Conservation (phyloP, 2,797 vertebrate genomes). For the Artibeus lituratus region DNA sequence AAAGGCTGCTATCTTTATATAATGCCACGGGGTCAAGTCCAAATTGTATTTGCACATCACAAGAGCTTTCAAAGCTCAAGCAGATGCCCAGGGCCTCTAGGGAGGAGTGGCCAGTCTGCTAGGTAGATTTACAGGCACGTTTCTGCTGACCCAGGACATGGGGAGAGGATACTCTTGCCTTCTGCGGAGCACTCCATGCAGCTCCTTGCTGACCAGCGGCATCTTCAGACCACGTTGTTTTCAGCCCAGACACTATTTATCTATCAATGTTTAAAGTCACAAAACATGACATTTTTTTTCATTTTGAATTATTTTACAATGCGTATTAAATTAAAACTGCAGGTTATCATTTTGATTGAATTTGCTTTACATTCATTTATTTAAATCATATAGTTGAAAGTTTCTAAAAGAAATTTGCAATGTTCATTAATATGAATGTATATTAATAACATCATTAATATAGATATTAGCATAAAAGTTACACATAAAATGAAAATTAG, state of each 20-base stretch:
- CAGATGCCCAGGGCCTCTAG: background rate
- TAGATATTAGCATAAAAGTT: background rate
- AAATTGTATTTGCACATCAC: slow-evolving; percentile 42
- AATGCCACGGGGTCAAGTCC: slow-evolving; percentile 14
- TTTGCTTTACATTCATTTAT: slow-evolving; percentile 11
- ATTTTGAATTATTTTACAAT: slow-evolving; percentile 12
- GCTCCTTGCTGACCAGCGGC: background rate
- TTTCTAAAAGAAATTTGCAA: background rate
- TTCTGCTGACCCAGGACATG: background rate
- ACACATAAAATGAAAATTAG: background rate
- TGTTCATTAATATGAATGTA: background rate
- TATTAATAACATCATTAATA: background rate
- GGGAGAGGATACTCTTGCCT: background rate
- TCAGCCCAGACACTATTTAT: background rate
- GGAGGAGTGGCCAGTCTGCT: background rate
- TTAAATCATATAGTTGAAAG: background rate
- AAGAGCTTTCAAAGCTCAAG: slow-evolving; percentile 49
- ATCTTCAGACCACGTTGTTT: background rate
- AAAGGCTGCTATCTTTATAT: slow-evolving; percentile 39
- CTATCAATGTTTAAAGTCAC: background rate
- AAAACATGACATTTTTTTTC: background rate
- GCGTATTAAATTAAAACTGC: background rate
- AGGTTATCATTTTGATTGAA: background rate
- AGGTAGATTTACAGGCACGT: slow-evolving; percentile 9
- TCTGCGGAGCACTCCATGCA: background rate